Percentiles rank a stretch among this genome's conserved stretches.
Conservation (phyloP, 2,113 vertebrate species). For the Tachuris rubrigastra region DNA sequence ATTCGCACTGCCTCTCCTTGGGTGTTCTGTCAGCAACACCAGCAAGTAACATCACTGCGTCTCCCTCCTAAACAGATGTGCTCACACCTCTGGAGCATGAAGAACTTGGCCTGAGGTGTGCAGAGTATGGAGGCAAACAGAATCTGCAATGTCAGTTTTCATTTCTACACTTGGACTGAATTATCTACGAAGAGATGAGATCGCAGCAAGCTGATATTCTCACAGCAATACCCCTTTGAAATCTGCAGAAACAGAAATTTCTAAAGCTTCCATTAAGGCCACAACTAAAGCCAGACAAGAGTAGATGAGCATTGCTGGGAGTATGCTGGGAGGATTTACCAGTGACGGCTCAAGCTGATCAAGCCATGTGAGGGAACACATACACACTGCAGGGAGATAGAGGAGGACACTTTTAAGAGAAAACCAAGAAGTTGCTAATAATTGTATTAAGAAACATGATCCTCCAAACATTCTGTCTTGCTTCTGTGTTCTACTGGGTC, state of each 20-base stretch:
- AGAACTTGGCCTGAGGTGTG: not conserved
- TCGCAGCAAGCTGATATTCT: not conserved
- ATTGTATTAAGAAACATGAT: not conserved
- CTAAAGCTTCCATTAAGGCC: not conserved
- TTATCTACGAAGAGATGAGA: not conserved
- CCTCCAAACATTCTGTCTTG: not conserved
- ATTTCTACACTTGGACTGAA: not conserved
- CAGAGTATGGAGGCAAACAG: not conserved
- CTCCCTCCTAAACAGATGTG: not conserved
- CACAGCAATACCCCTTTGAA: not conserved
- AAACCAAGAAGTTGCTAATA: not conserved
- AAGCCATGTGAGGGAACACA: not conserved
- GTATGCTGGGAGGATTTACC: not conserved
- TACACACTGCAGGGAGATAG: not conserved
- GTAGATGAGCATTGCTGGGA: not conserved
- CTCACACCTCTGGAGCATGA: not conserved
- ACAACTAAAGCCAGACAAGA: not conserved
- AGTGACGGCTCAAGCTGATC: fast-evolving
- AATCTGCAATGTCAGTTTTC: not conserved
- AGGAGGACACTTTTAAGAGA: not conserved
- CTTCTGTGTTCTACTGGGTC: not conserved
- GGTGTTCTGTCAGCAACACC: not conserved
- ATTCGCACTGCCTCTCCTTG: not conserved
- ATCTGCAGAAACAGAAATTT: not conserved
- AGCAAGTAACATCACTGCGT: not conserved